These are phyloP conservation scores for Drosophila bifasciata DNA, from an alignment of 1,140 invertebrate species.

Conservation along the genomic window DNA sequence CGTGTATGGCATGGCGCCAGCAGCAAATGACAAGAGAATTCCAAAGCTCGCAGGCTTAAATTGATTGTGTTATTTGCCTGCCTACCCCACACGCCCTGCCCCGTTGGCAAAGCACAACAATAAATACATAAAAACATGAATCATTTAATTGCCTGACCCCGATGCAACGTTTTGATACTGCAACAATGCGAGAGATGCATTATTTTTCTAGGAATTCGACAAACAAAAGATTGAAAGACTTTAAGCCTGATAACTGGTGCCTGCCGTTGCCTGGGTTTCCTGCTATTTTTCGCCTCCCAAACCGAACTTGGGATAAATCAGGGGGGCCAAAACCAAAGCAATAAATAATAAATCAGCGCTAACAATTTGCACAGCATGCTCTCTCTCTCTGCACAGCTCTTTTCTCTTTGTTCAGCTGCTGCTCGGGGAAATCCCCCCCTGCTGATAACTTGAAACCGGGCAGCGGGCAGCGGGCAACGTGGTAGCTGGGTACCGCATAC, in stretches of 20 bases:
- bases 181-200: slow-evolving; percentile 2
- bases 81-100: neutral
- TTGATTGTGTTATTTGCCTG: slow-evolving; percentile 44
- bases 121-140: slow-evolving; percentile 49
- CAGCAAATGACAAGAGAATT: slow-evolving; percentile 60
- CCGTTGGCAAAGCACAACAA: slow-evolving; percentile 24
- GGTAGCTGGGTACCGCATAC: slow-evolving; percentile 2
- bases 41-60: slow-evolving; percentile 55
- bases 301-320: slow-evolving; percentile 63
- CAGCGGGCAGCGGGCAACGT: slow-evolving; percentile 5
- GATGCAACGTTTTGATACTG: slow-evolving; percentile 43
- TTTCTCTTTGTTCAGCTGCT: slow-evolving; percentile 7
- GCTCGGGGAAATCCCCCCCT: slow-evolving; percentile 30
- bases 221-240: slow-evolving; percentile 45
- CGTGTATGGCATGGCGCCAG: slow-evolving; percentile 40
- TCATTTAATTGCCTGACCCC: slow-evolving; percentile 63
- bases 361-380: slow-evolving; percentile 65
- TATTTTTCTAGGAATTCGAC: slow-evolving; percentile 24
- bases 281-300: neutral
- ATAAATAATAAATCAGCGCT: slow-evolving; percentile 79
- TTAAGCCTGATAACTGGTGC: slow-evolving; percentile 25
- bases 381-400: slow-evolving; percentile 5
- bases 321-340: slow-evolving; percentile 64
- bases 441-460: slow-evolving; percentile 43
- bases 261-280: too few species aligned